These are phyloP conservation scores for Malurus elegans DNA, from an alignment of 2,113 vertebrate genomes.

Conservation along the genomic window DNA sequence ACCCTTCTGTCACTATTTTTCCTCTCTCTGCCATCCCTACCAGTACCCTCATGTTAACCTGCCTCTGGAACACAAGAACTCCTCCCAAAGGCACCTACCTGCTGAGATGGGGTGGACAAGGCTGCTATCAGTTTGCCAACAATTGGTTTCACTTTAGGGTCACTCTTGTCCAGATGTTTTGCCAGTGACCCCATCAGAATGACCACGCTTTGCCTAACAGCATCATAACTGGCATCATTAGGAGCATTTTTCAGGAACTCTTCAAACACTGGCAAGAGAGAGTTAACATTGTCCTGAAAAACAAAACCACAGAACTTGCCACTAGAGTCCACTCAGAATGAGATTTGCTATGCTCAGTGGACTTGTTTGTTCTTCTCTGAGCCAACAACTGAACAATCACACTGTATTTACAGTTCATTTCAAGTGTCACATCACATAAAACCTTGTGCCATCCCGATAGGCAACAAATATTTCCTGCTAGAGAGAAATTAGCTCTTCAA, in stretches of 20 bases:
- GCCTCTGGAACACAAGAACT: neutral
- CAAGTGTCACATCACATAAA: constrained; percentile 30
- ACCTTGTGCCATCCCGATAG: neutral
- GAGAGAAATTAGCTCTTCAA: constrained; percentile 3
- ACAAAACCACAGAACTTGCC: constrained; percentile 49
- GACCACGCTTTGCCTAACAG: constrained; percentile 96
- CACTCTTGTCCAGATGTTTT: constrained; percentile 96
- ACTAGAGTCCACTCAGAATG: constrained; percentile 30
- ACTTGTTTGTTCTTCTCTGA: constrained; percentile 48
- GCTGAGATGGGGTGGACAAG: constrained; percentile 95
- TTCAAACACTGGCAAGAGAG: constrained; percentile 94
- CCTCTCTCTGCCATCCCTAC: neutral
- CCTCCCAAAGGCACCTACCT: constrained; percentile 81
- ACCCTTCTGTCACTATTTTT: neutral
- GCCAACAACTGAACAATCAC: constrained; percentile 24
- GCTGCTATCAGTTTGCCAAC: constrained; percentile 95
- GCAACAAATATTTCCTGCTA: constrained; percentile 10
- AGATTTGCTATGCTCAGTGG: constrained; percentile 40
- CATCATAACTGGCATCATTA: constrained; percentile 94
- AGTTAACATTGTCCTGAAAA: constrained; percentile 92
- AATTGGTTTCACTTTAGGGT: constrained; percentile 98
- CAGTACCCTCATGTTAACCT: neutral
- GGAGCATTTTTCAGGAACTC: constrained; percentile 95
- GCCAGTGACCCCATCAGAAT: constrained; percentile 98
- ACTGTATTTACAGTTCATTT: constrained; percentile 43